phyloP scores from a whole-genome alignment of 1,140 invertebrate species.

The Sipha flava region DNA sequence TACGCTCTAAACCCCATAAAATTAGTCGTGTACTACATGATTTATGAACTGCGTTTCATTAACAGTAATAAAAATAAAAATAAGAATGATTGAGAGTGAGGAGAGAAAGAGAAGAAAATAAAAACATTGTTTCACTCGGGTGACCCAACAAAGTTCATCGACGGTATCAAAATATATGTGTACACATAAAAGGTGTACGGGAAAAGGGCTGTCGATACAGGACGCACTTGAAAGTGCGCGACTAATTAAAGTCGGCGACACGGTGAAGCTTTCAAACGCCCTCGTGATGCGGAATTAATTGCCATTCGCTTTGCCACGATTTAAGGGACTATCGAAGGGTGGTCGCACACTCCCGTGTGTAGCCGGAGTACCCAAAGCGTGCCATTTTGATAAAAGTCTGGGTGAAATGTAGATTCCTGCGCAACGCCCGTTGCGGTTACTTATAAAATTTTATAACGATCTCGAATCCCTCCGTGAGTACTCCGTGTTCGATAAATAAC shows the following conservation, averaged over 20 bases:
- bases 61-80: not conserved
- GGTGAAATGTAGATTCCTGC: not conserved
- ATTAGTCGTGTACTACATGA: too few species aligned
- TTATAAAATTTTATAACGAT: not conserved
- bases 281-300: slow-evolving; percentile 17
- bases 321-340: not conserved
- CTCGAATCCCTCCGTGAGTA: too few species aligned
- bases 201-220: not conserved
- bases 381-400: not conserved
- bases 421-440: not conserved
- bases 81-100: too few species aligned
- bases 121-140: not conserved
- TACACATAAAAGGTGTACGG: too few species aligned
- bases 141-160: not conserved
- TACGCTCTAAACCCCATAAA: too few species aligned
- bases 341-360: not conserved
- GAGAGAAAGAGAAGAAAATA: too few species aligned
- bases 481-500: too few species aligned
- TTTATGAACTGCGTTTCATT: not conserved
- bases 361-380: not conserved
- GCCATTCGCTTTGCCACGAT: slow-evolving; percentile 8
- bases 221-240: slow-evolving; percentile 2
- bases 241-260: slow-evolving; percentile 20
- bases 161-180: not conserved
- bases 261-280: slow-evolving; percentile 8